Percentiles rank a stretch among this genome's conserved stretches.
phyloP scores from a whole-genome alignment of 2,113 vertebrate species.

The Hymenochirus boettgeri region DNA sequence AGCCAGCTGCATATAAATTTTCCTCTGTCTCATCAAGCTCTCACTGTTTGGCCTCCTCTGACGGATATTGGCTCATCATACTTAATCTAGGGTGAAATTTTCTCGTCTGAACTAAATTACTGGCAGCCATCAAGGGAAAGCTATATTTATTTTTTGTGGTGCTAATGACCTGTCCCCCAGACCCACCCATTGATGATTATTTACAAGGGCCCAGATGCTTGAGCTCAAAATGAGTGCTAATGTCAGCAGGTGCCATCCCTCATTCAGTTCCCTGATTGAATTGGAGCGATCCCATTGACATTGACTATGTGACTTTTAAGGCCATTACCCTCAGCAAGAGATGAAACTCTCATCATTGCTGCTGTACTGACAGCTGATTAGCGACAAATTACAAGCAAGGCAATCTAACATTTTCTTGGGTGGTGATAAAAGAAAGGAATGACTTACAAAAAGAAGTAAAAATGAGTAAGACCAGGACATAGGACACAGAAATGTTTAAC shows the following conservation, averaged over 20 bases:
- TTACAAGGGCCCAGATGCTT: conserved; percentile 99
- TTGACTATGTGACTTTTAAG: conserved; percentile 99
- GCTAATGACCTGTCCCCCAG: conserved; percentile 99
- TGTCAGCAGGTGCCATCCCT: conserved; percentile 96
- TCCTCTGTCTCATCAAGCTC: conserved; percentile 79
- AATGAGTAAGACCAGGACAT: neutral
- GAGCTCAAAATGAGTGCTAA: conserved; percentile 99
- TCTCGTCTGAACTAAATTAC: conserved; percentile 98
- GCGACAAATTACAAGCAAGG: conserved; percentile 92
- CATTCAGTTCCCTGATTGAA: conserved; percentile 91
- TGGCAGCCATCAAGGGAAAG: conserved; percentile 95
- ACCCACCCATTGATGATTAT: conserved; percentile 99
- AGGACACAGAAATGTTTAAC: neutral
- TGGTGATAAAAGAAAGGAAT: conserved; percentile 36
- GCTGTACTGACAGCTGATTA: conserved; percentile 96
- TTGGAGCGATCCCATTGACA: conserved; percentile 97
- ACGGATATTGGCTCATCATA: conserved; percentile 99
- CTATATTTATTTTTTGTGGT: conserved; percentile 99
- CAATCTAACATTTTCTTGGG: conserved; percentile 64
- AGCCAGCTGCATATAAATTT: conserved; percentile 84
- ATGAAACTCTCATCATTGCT: conserved; percentile 89
- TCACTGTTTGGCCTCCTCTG: conserved; percentile 85
- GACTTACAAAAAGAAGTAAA: conserved; percentile 17
- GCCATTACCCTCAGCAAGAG: conserved; percentile 93
- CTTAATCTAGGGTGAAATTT: conserved; percentile 99